Percentiles rank a stretch among this genome's conserved stretches.
Conservation (phyloP, 2,888 invertebrate genomes). For the Erpobdella octoculata region DNA sequence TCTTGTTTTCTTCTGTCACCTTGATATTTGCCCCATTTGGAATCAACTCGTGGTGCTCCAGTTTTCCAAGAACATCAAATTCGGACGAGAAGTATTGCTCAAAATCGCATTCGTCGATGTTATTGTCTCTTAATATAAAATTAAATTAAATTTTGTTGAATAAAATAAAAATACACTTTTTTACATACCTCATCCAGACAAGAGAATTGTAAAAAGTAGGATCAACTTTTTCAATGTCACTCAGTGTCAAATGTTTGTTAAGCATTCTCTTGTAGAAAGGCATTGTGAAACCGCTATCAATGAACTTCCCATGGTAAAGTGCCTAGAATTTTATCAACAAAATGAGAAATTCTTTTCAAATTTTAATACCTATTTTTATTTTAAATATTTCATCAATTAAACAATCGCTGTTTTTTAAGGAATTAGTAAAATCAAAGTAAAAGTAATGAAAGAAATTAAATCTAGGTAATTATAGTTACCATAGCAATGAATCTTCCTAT, state of each 20-base stretch:
- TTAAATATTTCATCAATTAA: no score
- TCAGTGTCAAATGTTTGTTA: conserved; percentile 90
- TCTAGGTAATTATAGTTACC: conserved; percentile 54
- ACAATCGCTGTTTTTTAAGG: no score
- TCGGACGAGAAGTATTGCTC: conserved; percentile 96
- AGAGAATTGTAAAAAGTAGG: conserved; percentile 97
- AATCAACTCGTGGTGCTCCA: conserved; percentile 91
- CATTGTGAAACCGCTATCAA: conserved; percentile 97
- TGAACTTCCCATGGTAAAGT: conserved; percentile 94
- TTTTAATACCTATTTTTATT: no score
- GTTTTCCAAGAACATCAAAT: conserved; percentile 93
- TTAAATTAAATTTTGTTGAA: no score
- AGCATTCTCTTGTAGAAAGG: conserved; percentile 99
- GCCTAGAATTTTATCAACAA: no score
- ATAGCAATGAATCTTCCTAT: conserved; percentile 87
- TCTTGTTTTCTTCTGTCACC: conserved; percentile 87
- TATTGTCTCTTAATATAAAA: conserved; percentile 47
- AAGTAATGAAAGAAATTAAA: no score
- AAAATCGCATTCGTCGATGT: conserved; percentile 86
- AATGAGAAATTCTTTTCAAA: no score
- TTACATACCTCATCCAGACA: conserved; percentile 63
- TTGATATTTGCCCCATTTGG: conserved; percentile 80
- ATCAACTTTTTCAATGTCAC: conserved; percentile 96
- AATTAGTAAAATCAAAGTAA: no score
- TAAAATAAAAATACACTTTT: no score